Evolutionary conservation across 2,888 invertebrate genomes (phyloP), one percentile per base, ranked within the genome.

Genomic region (Hirtodrosophila alboralis): DNA sequence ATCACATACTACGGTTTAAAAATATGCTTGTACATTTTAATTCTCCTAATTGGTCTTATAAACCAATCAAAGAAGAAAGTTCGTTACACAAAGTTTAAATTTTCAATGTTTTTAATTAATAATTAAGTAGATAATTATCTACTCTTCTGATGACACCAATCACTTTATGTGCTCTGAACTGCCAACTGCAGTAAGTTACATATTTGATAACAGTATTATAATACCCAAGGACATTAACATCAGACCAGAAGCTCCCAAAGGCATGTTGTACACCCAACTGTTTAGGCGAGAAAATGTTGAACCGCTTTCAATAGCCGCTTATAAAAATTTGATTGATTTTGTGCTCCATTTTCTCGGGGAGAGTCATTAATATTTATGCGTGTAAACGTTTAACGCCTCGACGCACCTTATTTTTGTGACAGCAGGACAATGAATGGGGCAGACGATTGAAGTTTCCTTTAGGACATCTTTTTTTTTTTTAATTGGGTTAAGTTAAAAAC

Each of bases 281-380:
- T 30, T 34, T n/a, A 10, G 36, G 31, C 12, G 48, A 41, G 36
- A 68, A 56, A 37, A 57, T 40, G 49, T 56, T 57, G 44, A 48
- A 10, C 37, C 34, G 31, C 51, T 60, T 58, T 75, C 76, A 63
- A 74, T 67, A 61, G 61, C 36, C 49, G 59, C 65, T 69, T 69
- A 73, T 64, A 62, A 73, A 69, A 73, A 51, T 57, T 77, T 75
- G 74, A 76, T 75, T 75, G 74, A 75, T 81, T 71, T 60, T 49
- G 23, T 12, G n/a, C n/a, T 30, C 47, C 53, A 30, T 40, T 53
- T 33, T 41, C 48, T 40, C 37, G 23, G 30, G 13, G 12, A 31
- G 51, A 33, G 14, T 53, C 47, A 58, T 57, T 63, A 48, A 57
- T 53, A 80, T 80, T 78, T 81, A 81, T 84, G 83, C 83, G 78